Conservation (phyloP, 2,888 invertebrate species). For the Agrilus mali region DNA sequence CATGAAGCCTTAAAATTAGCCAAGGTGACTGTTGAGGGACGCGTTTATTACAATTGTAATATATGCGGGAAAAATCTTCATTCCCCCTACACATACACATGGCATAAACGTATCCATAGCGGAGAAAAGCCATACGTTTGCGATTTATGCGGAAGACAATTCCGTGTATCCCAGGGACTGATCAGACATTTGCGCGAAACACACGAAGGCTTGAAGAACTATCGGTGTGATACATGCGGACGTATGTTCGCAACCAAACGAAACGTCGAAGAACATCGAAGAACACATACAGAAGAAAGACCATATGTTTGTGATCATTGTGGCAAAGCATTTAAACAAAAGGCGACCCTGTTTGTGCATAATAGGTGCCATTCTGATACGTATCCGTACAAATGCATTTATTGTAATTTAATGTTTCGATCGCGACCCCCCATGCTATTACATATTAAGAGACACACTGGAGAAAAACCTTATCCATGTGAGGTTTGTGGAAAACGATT, state of each 20-base stretch:
- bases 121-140: slow-evolving; percentile 54
- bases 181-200: slow-evolving; percentile 49
- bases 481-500: slow-evolving; percentile 43
- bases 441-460: slow-evolving; percentile 47
- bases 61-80: slow-evolving; percentile 46
- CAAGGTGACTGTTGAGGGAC: slow-evolving; percentile 36
- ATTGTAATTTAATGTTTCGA: slow-evolving; percentile 48
- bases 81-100: slow-evolving; percentile 48
- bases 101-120: slow-evolving; percentile 51
- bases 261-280: slow-evolving; percentile 44
- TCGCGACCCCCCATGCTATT: slow-evolving; percentile 42
- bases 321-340: slow-evolving; percentile 52
- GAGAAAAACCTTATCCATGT: slow-evolving; percentile 48
- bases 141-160: slow-evolving; percentile 52
- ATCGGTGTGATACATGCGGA: slow-evolving; percentile 43
- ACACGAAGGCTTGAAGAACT: slow-evolving; percentile 46
- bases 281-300: slow-evolving; percentile 48
- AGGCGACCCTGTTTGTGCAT: slow-evolving; percentile 51
- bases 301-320: slow-evolving; percentile 46
- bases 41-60: slow-evolving; percentile 42
- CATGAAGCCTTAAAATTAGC: slow-evolving; percentile 33
- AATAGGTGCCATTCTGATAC: slow-evolving; percentile 42
- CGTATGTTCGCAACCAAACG: slow-evolving; percentile 47
- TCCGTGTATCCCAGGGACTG: slow-evolving; percentile 50
- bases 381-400: slow-evolving; percentile 44